Evolutionary conservation across 2,888 invertebrate species (phyloP), one percentile per base, ranked within the genome.

Genomic region (Cistogaster globosa): DNA sequence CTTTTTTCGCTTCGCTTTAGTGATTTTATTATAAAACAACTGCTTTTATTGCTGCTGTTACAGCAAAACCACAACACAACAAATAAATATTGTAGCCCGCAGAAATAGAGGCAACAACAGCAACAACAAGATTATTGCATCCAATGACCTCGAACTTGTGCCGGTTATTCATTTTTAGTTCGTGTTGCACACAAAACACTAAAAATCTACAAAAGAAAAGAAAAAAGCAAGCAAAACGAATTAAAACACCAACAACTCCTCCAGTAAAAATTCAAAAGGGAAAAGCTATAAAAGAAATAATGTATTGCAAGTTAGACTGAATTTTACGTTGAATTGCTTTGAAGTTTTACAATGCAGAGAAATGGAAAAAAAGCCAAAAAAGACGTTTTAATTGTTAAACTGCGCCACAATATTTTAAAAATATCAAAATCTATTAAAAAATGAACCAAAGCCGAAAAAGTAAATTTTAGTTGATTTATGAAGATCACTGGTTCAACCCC

Each of bases 141-240:
- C 89, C 90, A 90, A 89, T 90, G 90, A 90, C 90, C 90, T 90
- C 90, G 90, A 90, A 90, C 90, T 90, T 90, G 88, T 88, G 76
- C 83, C 55, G 78, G 78, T 78, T 85, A 79, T 82, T 85, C 81
- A 79, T 65, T 83, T 79, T 83, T 83, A 83, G 82, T 83, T 83
- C 76, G 82, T 83, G 76, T 45, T 83, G 82, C 82, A 83, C 82
- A 81, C 81, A 81, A 81, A 81, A 68, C 55, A 58, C 63, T 48
- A 58, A 58, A 57, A 67, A 58, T 2, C n/a, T 5, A 22, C 6
- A 22, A 60, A 65, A 65, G 45, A 14, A 26, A 53, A 9, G 26
- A 62, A 48, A 45, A 69, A 18, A 36, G n/a, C n/a, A n/a, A 12
- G 5, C 8, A 32, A 32, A 32, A 32, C 32, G 26, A 26, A 26